Percentiles rank a stretch among this genome's conserved stretches.
phyloP scores from a whole-genome alignment of 2,797 vertebrate genomes.

The Tauraco hartlaubi region DNA sequence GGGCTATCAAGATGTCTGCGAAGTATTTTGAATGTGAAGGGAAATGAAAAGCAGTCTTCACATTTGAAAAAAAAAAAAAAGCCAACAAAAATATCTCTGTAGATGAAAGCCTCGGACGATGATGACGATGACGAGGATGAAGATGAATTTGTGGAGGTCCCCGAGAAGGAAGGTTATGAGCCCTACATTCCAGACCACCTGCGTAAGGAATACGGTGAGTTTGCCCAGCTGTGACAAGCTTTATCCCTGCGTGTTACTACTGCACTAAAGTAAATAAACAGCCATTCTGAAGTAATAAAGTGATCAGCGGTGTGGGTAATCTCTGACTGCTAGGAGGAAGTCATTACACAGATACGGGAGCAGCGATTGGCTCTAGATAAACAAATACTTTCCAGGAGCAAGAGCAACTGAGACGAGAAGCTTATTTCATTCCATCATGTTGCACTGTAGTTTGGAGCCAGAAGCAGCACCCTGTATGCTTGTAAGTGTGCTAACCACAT shows the following conservation, averaged over 20 bases:
- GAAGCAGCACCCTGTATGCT: neutral
- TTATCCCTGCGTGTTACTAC: slow-evolving; percentile 68
- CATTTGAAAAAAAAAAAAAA: neutral
- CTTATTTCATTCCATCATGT: slow-evolving; percentile 57
- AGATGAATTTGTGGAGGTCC: slow-evolving; percentile 92
- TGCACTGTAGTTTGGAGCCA: slow-evolving; percentile 8
- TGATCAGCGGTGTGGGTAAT: slow-evolving; percentile 76
- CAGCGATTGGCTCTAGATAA: slow-evolving; percentile 63
- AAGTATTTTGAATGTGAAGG: neutral
- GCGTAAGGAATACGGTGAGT: slow-evolving; percentile 90
- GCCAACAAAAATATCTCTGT: slow-evolving; percentile 24
- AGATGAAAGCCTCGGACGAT: slow-evolving; percentile 76
- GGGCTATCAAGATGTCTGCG: neutral
- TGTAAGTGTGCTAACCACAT: neutral
- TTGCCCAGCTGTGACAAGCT: slow-evolving; percentile 76
- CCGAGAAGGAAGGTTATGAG: slow-evolving; percentile 96
- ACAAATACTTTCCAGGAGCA: slow-evolving; percentile 72
- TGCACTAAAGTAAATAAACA: slow-evolving; percentile 80
- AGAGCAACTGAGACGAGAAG: neutral
- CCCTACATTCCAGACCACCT: slow-evolving; percentile 91
- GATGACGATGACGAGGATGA: slow-evolving; percentile 78
- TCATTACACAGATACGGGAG: slow-evolving; percentile 67
- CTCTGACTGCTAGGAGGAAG: slow-evolving; percentile 73
- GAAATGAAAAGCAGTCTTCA: neutral
- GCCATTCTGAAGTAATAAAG: slow-evolving; percentile 78